Evolutionary conservation across 1,140 invertebrate species (phyloP).

Genomic region (Halictus rubicundus): DNA sequence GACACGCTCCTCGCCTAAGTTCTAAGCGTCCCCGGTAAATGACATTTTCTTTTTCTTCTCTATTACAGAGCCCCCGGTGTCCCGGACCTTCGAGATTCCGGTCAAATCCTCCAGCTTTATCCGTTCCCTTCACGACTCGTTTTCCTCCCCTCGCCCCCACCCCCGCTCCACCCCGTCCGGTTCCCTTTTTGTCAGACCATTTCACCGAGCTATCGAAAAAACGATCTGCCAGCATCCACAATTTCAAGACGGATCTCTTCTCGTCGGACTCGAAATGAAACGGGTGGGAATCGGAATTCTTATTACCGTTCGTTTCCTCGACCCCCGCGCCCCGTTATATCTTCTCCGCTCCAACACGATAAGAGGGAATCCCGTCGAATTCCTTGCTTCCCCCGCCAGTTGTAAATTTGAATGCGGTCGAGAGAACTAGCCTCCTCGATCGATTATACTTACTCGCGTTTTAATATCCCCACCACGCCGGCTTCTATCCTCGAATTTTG

Average conservation of each 20-base stretch:
- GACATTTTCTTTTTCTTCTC: conserved; percentile 22
- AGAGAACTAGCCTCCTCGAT: not conserved
- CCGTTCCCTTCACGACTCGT: not conserved
- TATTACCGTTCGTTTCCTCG: conserved; percentile 40
- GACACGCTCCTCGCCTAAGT: conserved; percentile 6
- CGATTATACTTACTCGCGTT: conserved; percentile 9
- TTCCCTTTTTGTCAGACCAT: not conserved
- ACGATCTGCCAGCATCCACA: conserved; percentile 35
- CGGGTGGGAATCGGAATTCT: conserved; percentile 43
- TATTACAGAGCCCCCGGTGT: not conserved
- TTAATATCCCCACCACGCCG: not conserved
- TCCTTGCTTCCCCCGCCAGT: conserved; percentile 9
- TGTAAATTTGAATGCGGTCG: conserved; percentile 35
- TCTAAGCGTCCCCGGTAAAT: conserved; percentile 20
- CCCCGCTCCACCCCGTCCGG: too few relatives aligned
- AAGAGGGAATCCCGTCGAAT: conserved; percentile 33
- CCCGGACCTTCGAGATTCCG: conserved; percentile 1
- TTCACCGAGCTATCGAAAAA: conserved; percentile 37
- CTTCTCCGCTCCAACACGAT: conserved; percentile 11
- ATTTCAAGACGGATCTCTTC: conserved; percentile 39
- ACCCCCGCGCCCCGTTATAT: conserved; percentile 6
- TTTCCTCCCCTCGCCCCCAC: not conserved
- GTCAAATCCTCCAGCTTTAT: conserved; percentile 11
- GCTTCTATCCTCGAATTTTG: too few relatives aligned
- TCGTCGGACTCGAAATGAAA: conserved; percentile 27